Evolutionary conservation across 2,113 vertebrate species (phyloP), one percentile per base, ranked within the genome.

Genomic region (Limnothrissa miodon): DNA sequence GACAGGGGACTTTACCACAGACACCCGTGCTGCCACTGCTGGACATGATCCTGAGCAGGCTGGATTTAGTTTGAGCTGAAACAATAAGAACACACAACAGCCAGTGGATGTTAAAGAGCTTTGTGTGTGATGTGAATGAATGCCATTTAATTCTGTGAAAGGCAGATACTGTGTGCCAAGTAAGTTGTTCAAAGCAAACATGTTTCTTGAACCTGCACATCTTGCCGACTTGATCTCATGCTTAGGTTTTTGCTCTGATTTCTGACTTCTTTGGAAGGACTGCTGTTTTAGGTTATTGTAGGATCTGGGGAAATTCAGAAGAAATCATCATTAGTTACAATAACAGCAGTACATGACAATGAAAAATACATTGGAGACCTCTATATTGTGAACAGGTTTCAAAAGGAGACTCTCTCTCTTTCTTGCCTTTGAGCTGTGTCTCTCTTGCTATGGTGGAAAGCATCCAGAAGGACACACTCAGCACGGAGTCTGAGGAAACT

Each of bases 61-160:
- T 94, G 0, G 93, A 92, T 84, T 85, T 95, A 66, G 93, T 94
- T 81, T 93, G 91, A 78, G 93, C 96, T 96, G 87, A 80, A 86
- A 36, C 39, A 19, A 87, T 56, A 74, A 74, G 66, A 13, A 74
- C 9, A 36, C 66, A 74, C 4, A 33, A 15, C 46, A 48, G 29
- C 66, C 66, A 74, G 66, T 11, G 33, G 6, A 13, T 39, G 29
- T 74, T 23, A 74, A 33, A 74, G 66, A 39, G 29, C 29, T 36
- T 13, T 15, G 4, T 17, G 29, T 33, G 17, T 29, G 33, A 33
- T 4, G 36, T 74, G 25, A 74, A 17, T 74, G 1, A 13, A 36
- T 39, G 66, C 5, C 66, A 74, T 39, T 39, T 15, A 15, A 74
- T 74, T 36, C 13, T 1, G 25, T 9, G 66, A 15, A 36, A 39